A percentile compares a stretch with the other conserved stretches of the same genome.
These are phyloP conservation scores for Catostomus latipinnis DNA, from an alignment of 2,797 vertebrate genomes.

Conservation along the genomic window DNA sequence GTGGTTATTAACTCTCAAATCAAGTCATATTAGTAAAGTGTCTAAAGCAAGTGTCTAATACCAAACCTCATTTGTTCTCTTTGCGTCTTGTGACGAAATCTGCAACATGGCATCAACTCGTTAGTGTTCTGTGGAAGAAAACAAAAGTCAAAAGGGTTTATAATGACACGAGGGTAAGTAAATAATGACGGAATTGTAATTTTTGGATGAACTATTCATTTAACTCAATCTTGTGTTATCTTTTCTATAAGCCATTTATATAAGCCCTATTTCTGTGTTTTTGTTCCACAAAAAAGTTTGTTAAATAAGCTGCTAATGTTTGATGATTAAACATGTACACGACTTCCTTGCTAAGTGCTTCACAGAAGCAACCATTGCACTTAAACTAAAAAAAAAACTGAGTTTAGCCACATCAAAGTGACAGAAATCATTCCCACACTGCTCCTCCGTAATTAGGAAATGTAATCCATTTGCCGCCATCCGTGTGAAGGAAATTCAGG, in stretches of 20 bases:
- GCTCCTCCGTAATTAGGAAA: conserved; percentile 64
- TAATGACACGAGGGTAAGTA: too few relatives aligned
- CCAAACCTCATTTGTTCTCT: too few relatives aligned
- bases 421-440: conserved; percentile 47
- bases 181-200: too few relatives aligned
- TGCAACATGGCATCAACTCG: too few relatives aligned
- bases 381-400: conserved; percentile 4
- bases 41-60: too few relatives aligned
- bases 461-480: conserved; percentile 64
- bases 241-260: conserved; percentile 1
- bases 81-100: too few relatives aligned
- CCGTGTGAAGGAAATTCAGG: conserved; percentile 70
- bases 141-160: too few relatives aligned
- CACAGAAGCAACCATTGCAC: conserved; percentile 22
- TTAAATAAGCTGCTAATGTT: conserved; percentile 55
- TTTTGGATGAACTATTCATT: neutral
- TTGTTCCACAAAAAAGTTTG: conserved; percentile 37
- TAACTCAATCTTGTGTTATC: neutral
- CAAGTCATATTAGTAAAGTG: too few relatives aligned
- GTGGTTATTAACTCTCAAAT: too few relatives aligned
- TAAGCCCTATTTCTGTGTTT: too few relatives aligned
- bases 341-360: conserved; percentile 51
- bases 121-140: too few relatives aligned
- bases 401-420: conserved; percentile 41
- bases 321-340: conserved; percentile 61